Conservation (phyloP, 2,113 vertebrate species). For the Chaetura pelagica region DNA sequence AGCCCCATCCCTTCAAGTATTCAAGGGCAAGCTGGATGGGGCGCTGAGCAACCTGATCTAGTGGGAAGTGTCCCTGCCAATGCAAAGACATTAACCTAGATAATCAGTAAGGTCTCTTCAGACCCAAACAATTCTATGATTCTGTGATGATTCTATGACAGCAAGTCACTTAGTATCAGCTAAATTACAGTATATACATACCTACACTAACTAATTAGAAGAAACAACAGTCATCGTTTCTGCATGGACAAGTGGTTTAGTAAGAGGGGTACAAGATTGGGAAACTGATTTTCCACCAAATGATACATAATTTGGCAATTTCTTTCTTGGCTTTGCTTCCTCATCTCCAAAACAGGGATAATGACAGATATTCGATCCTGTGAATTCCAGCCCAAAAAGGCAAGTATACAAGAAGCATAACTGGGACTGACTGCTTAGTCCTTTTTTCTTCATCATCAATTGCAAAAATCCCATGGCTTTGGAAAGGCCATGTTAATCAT, state of each 20-base stretch:
- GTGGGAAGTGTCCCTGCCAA: too few relatives aligned
- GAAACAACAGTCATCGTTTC: not conserved
- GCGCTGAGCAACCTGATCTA: too few relatives aligned
- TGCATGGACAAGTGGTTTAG: not conserved
- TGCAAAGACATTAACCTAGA: too few relatives aligned
- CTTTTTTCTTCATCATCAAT: not conserved
- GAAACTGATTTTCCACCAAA: not conserved
- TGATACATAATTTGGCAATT: not conserved
- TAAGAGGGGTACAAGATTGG: accelerated
- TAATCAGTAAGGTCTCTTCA: too few relatives aligned
- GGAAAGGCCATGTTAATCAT: not conserved
- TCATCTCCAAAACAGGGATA: not conserved
- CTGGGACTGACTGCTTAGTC: not conserved
- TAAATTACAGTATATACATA: not conserved
- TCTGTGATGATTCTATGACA: not conserved
- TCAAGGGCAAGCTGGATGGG: too few relatives aligned
- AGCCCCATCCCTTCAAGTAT: too few relatives aligned
- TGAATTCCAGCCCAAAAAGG: not conserved
- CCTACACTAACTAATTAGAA: not conserved
- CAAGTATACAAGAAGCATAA: not conserved
- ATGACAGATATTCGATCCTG: not conserved
- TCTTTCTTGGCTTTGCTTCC: not conserved
- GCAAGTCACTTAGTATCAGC: not conserved
- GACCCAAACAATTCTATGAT: too few relatives aligned
- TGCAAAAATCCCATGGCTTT: not conserved